Evolutionary conservation across 2,113 vertebrate genomes (phyloP).

Genomic region (Eira barbara): DNA sequence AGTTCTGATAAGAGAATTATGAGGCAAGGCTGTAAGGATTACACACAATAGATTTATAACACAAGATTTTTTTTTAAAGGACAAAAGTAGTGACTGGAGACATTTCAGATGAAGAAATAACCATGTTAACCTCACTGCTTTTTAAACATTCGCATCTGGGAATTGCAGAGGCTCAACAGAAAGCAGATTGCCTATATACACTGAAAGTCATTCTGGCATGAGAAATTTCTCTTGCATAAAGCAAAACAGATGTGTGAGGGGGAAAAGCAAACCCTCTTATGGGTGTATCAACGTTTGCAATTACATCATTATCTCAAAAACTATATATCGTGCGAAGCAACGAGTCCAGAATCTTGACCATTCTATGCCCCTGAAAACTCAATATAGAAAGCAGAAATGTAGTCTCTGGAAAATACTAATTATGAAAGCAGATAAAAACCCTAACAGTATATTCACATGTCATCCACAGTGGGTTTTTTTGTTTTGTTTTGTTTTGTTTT

Average conservation of each 20-base stretch:
- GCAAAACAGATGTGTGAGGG: constrained; percentile 72
- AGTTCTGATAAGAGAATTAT: not conserved
- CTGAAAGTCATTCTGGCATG: constrained; percentile 64
- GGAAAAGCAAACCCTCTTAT: constrained; percentile 32
- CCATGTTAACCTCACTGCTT: constrained; percentile 51
- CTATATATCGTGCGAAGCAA: constrained; percentile 1
- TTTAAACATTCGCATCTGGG: constrained; percentile 73
- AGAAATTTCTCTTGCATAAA: constrained; percentile 73
- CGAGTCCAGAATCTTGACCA: not conserved
- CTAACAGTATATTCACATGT: constrained; percentile 3
- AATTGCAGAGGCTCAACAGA: constrained; percentile 59
- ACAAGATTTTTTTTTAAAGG: not conserved
- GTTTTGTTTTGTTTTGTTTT: not conserved
- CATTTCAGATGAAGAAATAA: constrained; percentile 70
- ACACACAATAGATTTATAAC: constrained; percentile 48
- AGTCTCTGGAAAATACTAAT: constrained; percentile 53
- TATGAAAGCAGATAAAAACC: constrained; percentile 34
- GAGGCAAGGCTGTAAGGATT: not conserved
- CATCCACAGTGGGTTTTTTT: not conserved
- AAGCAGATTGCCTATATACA: constrained; percentile 71
- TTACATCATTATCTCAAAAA: constrained; percentile 43
- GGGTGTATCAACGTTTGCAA: constrained; percentile 52
- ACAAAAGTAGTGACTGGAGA: constrained; percentile 61
- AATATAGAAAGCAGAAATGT: not conserved
- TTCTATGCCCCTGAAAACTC: not conserved